phyloP scores from a whole-genome alignment of 2,797 vertebrate species.

The Takifugu ocellatus region DNA sequence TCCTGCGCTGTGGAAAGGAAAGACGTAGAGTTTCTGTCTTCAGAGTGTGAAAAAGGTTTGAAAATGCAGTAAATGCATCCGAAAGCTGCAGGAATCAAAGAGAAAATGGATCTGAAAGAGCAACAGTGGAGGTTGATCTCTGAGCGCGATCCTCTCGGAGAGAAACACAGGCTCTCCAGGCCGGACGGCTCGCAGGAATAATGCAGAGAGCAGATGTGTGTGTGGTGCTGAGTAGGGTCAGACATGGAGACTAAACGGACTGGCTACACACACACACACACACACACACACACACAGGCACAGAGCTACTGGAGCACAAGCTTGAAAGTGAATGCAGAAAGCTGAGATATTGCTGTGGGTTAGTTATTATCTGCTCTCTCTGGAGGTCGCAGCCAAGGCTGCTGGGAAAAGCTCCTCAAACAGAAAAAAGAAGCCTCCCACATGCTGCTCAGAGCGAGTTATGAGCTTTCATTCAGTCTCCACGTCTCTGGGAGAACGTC shows the following conservation, averaged over 20 bases:
- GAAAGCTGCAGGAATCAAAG: not conserved
- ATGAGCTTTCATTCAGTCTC: conserved; percentile 26
- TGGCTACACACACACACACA: conserved; percentile 8
- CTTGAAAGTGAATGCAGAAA: conserved; percentile 56
- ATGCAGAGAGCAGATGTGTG: conserved; percentile 1
- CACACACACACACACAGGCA: conserved; percentile 12
- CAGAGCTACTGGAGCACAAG: conserved; percentile 15
- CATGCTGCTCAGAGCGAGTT: conserved; percentile 30
- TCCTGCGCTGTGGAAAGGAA: too few relatives aligned
- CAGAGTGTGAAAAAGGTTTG: too few relatives aligned
- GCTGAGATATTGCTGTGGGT: conserved; percentile 58
- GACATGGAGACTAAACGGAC: conserved; percentile 21
- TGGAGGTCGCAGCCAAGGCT: conserved; percentile 52
- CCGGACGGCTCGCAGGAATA: conserved; percentile 2
- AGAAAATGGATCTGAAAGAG: not conserved
- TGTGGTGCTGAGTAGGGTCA: conserved; percentile 5
- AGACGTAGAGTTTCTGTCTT: too few relatives aligned
- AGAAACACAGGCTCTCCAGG: not conserved
- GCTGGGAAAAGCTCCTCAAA: conserved; percentile 48
- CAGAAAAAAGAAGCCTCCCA: conserved; percentile 34
- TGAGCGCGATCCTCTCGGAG: too few relatives aligned
- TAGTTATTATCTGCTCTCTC: conserved; percentile 60
- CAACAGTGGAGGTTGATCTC: too few relatives aligned
- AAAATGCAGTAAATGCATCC: not conserved
- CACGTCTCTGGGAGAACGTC: conserved; percentile 11